These are phyloP conservation scores for Aelia acuminata DNA, from an alignment of 2,888 invertebrate species.

Conservation along the genomic window DNA sequence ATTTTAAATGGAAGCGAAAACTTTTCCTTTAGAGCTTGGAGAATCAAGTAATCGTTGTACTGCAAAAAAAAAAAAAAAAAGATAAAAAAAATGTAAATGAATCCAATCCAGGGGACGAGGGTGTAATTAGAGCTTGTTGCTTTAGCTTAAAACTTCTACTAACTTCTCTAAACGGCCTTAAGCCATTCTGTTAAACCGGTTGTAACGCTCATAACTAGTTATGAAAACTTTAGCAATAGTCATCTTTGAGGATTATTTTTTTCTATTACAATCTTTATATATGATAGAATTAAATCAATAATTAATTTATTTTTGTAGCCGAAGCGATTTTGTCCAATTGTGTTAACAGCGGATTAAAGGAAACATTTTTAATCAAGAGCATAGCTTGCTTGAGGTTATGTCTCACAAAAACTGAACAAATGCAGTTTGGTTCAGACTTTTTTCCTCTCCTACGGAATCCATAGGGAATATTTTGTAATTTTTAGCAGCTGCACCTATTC, in stretches of 20 bases:
- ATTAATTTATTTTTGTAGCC: background rate
- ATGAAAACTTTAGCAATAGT: background rate
- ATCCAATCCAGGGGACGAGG: background rate
- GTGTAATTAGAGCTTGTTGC: constrained; percentile 23
- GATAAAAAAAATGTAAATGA: constrained; percentile 30
- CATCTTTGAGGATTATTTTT: background rate
- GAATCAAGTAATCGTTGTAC: constrained; percentile 2
- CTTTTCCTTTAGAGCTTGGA: background rate
- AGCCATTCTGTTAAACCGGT: background rate
- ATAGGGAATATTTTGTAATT: no score
- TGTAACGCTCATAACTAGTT: constrained; percentile 8
- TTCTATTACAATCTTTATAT: background rate
- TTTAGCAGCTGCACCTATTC: no score
- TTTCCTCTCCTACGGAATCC: no score
- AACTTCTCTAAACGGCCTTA: background rate
- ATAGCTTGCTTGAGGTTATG: no score
- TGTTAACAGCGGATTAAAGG: no score
- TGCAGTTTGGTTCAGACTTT: no score
- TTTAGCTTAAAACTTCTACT: constrained; percentile 15
- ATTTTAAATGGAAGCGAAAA: background rate
- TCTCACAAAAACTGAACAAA: no score
- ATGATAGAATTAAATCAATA: background rate
- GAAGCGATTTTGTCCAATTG: no score
- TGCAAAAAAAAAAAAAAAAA: no score
- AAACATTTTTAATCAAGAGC: no score